These are phyloP conservation scores for Tricholauxania praeusta DNA, from an alignment of 2,888 invertebrate species.

Conservation along the genomic window DNA sequence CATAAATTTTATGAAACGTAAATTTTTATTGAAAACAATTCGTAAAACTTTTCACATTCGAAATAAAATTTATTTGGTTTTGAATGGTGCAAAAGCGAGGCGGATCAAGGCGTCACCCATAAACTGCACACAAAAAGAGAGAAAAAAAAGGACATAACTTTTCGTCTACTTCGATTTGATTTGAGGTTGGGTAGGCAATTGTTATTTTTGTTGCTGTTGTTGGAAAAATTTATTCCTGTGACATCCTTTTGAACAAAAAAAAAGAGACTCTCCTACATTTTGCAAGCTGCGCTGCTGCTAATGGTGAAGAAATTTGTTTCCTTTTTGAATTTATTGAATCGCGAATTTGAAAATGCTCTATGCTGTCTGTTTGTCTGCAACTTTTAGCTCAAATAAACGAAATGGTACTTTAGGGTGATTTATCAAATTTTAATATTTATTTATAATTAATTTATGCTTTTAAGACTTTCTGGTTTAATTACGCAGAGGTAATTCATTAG, in stretches of 20 bases:
- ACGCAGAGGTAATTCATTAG: too few relatives aligned
- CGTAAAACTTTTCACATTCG: slow-evolving; percentile 26
- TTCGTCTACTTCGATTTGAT: neutral
- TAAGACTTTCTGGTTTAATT: too few relatives aligned
- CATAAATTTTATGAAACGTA: slow-evolving; percentile 25
- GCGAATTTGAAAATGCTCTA: slow-evolving; percentile 16
- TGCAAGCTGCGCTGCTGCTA: neutral
- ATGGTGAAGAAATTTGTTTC: slow-evolving; percentile 24
- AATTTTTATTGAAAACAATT: slow-evolving; percentile 29
- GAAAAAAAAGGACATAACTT: neutral
- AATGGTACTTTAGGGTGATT: neutral
- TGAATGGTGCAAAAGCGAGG: neutral
- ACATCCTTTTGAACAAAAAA: slow-evolving; percentile 1
- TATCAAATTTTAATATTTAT: neutral
- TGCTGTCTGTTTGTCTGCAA: slow-evolving; percentile 8
- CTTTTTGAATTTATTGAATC: slow-evolving; percentile 28
- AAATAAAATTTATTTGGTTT: slow-evolving; percentile 25
- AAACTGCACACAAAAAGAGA: neutral
- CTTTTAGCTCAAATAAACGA: neutral
- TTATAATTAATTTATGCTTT: too few relatives aligned
- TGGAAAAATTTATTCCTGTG: slow-evolving; percentile 1
- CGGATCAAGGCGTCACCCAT: neutral
- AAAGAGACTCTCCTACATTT: too few relatives aligned
- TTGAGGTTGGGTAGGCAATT: neutral
- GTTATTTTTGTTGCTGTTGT: neutral